Evolutionary conservation across 2,888 invertebrate species (phyloP).

Genomic region (Tenthredo distinguenda): DNA sequence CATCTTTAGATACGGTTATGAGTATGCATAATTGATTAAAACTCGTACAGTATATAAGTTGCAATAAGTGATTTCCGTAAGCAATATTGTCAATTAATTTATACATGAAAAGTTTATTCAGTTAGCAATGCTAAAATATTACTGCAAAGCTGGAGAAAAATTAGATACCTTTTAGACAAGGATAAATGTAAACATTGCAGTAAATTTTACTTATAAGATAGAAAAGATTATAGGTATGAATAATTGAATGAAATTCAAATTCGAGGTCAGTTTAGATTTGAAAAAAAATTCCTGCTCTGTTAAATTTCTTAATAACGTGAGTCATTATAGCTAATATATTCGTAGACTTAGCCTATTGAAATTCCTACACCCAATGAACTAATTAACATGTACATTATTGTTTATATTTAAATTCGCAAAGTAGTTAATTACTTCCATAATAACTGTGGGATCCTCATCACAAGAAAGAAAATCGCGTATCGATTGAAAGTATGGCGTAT

Average conservation of each 20-base stretch:
- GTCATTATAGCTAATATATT: constrained; percentile 1
- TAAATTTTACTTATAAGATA: not conserved
- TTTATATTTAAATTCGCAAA: not conserved
- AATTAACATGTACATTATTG: constrained; percentile 4
- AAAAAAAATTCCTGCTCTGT: not conserved
- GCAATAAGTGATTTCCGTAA: not conserved
- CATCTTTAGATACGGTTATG: not conserved
- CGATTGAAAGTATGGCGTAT: not conserved
- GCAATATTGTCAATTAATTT: not conserved
- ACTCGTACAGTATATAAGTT: constrained; percentile 2
- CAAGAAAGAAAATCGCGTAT: not conserved
- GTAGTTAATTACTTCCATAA: not conserved
- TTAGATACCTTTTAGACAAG: not conserved
- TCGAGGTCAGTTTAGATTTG: not conserved
- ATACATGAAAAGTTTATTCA: constrained; percentile 6
- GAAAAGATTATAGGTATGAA: not conserved
- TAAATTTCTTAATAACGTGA: not conserved
- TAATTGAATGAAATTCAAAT: not conserved
- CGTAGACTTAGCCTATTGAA: constrained; percentile 19
- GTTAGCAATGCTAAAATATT: not conserved
- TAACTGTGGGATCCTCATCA: not conserved
- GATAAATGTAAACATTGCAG: not conserved
- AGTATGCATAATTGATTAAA: constrained; percentile 14
- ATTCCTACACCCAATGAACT: not conserved
- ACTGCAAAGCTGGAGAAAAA: not conserved